phyloP scores from a whole-genome alignment of 2,888 invertebrate genomes.

The Cerastis rubricosa region DNA sequence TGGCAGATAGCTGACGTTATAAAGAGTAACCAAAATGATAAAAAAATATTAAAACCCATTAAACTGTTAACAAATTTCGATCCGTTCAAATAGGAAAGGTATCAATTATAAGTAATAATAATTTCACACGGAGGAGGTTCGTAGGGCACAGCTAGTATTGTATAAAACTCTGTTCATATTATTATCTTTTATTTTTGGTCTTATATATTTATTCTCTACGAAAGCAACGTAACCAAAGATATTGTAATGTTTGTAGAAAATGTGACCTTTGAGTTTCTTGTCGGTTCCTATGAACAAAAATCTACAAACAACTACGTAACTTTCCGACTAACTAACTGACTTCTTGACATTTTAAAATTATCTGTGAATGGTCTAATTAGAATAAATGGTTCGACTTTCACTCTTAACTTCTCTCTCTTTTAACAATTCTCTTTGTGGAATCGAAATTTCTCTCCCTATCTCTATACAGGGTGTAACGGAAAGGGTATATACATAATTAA shows the following conservation, averaged over 20 bases:
- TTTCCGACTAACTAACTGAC: constrained; percentile 10
- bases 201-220: not conserved
- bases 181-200: not conserved
- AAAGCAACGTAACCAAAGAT: not conserved
- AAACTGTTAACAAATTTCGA: no score
- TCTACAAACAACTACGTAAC: constrained; percentile 16
- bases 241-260: constrained; percentile 1
- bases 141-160: no score
- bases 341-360: constrained; percentile 32
- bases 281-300: not conserved
- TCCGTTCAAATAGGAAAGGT: no score
- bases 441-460: not conserved
- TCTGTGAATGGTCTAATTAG: constrained; percentile 40
- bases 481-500: no score
- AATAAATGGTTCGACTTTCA: constrained; percentile 33
- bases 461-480: no score
- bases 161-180: not conserved
- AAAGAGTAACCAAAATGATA: no score
- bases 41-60: no score
- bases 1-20: no score
- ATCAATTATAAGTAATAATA: no score
- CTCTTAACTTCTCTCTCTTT: no score
- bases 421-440: constrained; percentile 5
- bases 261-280: not conserved
- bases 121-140: no score